A percentile compares a stretch with the other conserved stretches of the same genome.
phyloP scores from a whole-genome alignment of 2,113 vertebrate genomes.

The Nycticryphes semicollaris region DNA sequence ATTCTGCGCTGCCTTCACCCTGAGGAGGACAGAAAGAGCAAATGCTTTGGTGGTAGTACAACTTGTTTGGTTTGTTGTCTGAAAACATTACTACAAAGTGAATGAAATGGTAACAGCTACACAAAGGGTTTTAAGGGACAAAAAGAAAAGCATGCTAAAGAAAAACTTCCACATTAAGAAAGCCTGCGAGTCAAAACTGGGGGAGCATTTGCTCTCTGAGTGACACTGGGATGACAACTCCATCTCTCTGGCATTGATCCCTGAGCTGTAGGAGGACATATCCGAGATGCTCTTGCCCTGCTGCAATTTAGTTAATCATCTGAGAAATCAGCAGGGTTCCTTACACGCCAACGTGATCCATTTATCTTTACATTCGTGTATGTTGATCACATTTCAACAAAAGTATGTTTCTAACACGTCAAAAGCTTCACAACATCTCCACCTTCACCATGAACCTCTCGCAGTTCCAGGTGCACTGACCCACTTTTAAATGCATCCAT shows the following conservation, averaged over 20 bases:
- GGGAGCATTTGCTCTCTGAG: not conserved
- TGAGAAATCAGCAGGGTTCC: not conserved
- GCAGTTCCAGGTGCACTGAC: slow-evolving; percentile 11
- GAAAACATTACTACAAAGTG: not conserved
- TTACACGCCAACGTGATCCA: not conserved
- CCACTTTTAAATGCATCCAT: not conserved
- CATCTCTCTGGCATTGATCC: not conserved
- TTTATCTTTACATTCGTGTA: not conserved
- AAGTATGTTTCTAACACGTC: not conserved
- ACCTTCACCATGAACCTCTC: not conserved
- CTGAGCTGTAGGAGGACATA: not conserved
- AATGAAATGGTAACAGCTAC: not conserved
- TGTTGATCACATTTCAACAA: not conserved
- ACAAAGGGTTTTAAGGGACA: not conserved
- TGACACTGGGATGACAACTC: not conserved
- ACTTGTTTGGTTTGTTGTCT: not conserved
- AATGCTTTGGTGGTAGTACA: not conserved
- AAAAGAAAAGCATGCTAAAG: not conserved
- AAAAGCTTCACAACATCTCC: not conserved
- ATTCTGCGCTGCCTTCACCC: slow-evolving; percentile 94
- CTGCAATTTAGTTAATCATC: not conserved
- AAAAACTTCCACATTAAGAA: not conserved
- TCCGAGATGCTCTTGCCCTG: not conserved
- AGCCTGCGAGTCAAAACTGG: not conserved
- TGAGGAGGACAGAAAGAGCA: slow-evolving; percentile 47